These are phyloP conservation scores for Zeus faber DNA, from an alignment of 2,113 vertebrate genomes.

Conservation along the genomic window DNA sequence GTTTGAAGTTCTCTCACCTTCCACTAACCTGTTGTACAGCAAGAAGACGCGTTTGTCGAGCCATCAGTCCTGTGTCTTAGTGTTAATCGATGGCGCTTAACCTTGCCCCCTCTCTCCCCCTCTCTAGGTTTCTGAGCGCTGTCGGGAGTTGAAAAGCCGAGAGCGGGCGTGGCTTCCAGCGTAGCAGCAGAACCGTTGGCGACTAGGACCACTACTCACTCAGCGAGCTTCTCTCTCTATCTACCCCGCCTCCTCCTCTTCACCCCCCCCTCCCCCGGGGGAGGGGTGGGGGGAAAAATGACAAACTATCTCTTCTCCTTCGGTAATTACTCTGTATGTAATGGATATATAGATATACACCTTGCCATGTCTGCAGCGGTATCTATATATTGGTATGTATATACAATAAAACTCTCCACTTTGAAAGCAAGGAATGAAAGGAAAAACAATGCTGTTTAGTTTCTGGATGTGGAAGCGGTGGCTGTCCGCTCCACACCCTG, in stretches of 20 bases:
- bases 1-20: no score
- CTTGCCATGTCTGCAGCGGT: conserved; percentile 66
- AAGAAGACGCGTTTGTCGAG: no score
- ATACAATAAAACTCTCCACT: conserved; percentile 75
- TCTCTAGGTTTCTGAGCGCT: conserved; percentile 85
- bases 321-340: conserved; percentile 78
- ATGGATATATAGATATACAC: conserved; percentile 75
- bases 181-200: conserved; percentile 79
- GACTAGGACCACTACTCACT: conserved; percentile 48
- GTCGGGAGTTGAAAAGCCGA: conserved; percentile 35
- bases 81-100: no score
- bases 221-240: conserved; percentile 42
- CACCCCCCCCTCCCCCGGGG: neutral
- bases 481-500: no score
- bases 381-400: conserved; percentile 81
- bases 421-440: conserved; percentile 47
- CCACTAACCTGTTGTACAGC: no score
- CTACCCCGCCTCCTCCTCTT: conserved; percentile 10
- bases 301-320: conserved; percentile 67
- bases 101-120: conserved; percentile 42
- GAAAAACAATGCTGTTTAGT: no score
- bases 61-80: no score
- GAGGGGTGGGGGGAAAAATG: conserved; percentile 34
- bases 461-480: conserved; percentile 68
- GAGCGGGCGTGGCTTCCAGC: conserved; percentile 1